phyloP scores from a whole-genome alignment of 1,140 invertebrate species.

The Maniola jurtina region DNA sequence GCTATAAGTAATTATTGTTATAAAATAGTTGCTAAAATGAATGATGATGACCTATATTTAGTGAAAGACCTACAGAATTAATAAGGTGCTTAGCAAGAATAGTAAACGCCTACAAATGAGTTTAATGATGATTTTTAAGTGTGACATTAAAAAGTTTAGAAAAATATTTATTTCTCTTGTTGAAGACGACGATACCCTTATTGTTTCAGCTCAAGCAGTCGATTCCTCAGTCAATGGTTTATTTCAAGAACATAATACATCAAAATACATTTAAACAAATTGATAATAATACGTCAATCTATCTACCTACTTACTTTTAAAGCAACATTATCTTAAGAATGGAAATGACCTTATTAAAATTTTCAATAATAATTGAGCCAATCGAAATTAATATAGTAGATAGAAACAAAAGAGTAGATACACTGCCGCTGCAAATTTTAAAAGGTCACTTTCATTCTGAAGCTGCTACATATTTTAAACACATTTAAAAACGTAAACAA shows the following conservation, averaged over 20 bases:
- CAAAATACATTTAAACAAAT: slow-evolving; percentile 17
- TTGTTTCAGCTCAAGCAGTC: slow-evolving; percentile 64
- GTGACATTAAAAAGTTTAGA: slow-evolving; percentile 75
- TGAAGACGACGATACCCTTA: slow-evolving; percentile 68
- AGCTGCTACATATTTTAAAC: neutral
- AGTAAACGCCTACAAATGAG: slow-evolving; percentile 39
- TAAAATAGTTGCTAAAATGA: slow-evolving; percentile 23
- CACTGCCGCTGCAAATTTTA: neutral
- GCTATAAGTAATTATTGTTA: slow-evolving; percentile 49
- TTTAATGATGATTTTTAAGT: slow-evolving; percentile 48
- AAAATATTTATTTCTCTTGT: slow-evolving; percentile 62
- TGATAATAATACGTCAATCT: slow-evolving; percentile 14
- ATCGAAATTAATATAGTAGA: neutral
- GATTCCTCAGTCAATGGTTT: slow-evolving; percentile 66
- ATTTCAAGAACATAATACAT: slow-evolving; percentile 36
- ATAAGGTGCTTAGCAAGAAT: slow-evolving; percentile 53
- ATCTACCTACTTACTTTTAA: slow-evolving; percentile 14
- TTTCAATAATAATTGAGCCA: neutral
- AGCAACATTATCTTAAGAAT: neutral
- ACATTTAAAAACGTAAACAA: slow-evolving; percentile 5
- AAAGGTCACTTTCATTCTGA: slow-evolving; percentile 1
- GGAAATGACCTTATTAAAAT: neutral
- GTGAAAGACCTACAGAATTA: slow-evolving; percentile 40
- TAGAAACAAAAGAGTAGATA: neutral
- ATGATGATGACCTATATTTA: slow-evolving; percentile 27